Base-by-base conservation (phyloP, 2,797 vertebrate species). In the Anabas testudineus region DNA sequence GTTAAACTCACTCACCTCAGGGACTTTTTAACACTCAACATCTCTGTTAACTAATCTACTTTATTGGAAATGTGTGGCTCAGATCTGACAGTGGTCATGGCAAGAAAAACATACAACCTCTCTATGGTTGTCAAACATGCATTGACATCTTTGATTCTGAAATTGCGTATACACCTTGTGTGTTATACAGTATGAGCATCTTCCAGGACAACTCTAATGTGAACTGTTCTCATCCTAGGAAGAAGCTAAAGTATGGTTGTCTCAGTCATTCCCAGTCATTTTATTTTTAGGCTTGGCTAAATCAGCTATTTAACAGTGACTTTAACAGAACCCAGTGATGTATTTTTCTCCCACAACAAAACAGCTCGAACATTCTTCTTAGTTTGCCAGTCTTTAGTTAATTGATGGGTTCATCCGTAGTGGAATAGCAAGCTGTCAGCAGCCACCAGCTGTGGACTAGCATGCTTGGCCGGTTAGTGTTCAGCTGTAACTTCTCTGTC, bases 391-490 rank as follows among this genome's bases (percentile, higher is more conserved):
- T 43, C 41, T 67, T 45, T 49, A 62, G 59, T 72, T 80, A 77
- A 81, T 67, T 77, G 71, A 83, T 71, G 64, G 66, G 67, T 74
- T 85, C 51, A 70, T 87, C 39, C 74, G 48, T 79, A 47, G 48
- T 45, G 68, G 46, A 83, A 63, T 16, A 65, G 57, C 48, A 46
- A 63, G 57, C 64, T 75, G 66, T 78, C 53, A 54, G 70, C 71
- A 71, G 59, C 60, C 60, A 75, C 57, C 77, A 83, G 80, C 76
- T 85, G 82, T 77, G 70, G 75, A 75, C 69, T 42, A 32, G 58
- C 71, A 68, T 71, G 71, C 76, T 64, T 75, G 67, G 66, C 48
- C 73, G 76, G 62, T 39, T 57, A 19, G 41, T 71, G 63, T 74
- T 80, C 73, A 80, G 76, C 69, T 72, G 47, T 60, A 61, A 55